phyloP scores from a whole-genome alignment of 2,113 vertebrate genomes.

The Dromaius novaehollandiae region DNA sequence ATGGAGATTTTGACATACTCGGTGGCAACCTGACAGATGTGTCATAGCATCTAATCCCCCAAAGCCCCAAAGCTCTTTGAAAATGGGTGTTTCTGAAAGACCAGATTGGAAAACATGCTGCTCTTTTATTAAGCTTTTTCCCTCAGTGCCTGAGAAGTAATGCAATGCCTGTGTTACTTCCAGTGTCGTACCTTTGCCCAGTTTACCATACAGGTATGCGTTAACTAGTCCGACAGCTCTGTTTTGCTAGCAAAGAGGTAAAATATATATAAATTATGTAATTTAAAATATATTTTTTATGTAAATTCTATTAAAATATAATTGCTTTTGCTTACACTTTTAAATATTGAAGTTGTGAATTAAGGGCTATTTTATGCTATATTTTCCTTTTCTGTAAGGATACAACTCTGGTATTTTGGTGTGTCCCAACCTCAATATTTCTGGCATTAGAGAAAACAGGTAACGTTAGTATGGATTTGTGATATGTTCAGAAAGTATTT shows the following conservation, averaged over 20 bases:
- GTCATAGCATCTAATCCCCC: conserved; percentile 69
- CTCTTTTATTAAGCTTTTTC: conserved; percentile 56
- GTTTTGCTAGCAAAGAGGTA: neutral
- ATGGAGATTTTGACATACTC: conserved; percentile 73
- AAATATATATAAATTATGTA: neutral
- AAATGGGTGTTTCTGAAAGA: conserved; percentile 72
- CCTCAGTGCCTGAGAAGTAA: neutral
- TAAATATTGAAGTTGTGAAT: neutral
- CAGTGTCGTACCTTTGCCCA: neutral
- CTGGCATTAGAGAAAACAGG: neutral
- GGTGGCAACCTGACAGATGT: conserved; percentile 74
- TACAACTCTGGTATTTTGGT: neutral
- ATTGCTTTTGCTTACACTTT: neutral
- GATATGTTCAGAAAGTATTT: neutral
- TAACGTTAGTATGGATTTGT: neutral
- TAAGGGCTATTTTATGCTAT: neutral
- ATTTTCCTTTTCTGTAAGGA: neutral
- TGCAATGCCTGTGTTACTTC: neutral
- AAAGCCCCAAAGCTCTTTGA: conserved; percentile 70
- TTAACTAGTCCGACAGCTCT: neutral
- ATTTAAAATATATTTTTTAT: neutral
- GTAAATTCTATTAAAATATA: neutral
- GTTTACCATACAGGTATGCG: neutral
- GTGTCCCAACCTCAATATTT: neutral
- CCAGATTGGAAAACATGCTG: conserved; percentile 65